Base-by-base conservation (phyloP, 2,888 invertebrate species). In the Nyleta sp. region DNA sequence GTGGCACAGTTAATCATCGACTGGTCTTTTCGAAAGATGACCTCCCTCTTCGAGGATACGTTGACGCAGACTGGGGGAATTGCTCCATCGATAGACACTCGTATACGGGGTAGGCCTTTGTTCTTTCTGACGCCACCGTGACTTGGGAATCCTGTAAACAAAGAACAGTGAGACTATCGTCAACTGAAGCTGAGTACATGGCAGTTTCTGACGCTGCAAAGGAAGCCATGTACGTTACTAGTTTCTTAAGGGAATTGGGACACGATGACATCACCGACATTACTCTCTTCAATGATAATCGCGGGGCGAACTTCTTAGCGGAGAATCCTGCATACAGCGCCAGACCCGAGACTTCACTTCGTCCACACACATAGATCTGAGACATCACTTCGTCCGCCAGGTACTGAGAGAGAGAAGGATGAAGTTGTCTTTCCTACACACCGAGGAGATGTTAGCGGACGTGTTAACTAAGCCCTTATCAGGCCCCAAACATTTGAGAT, bases 21-120 rank as follows among this genome's bases (percentile, higher is more conserved):
- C 17, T 40, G 3, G 2, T n/a, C 11, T 35, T 5, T 8, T 11
- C 11, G 8, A 35, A 35, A 8, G 35, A 35, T n/a, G n/a, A 35
- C 2, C 8, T 11, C 8, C 11, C 11, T 2, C 35, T 35, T n/a
- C 35, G 8, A n/a, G 35, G 11, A 8, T 35, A 10, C 15, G 17
- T 15, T 8, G 40, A 60, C 22, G 60, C 60, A 1, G 46, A 46
- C 33, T 60, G 60, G 60, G 31, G 40, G 11, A 60, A 60, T 10
- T 60, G 46, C 13, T 2, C 13, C 1, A 4, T 46, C 2, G 60
- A 60, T 22, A 4, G 60, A 24, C 15, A 31, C 2, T 60, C 60
- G 1, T 60, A 60, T 28, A 46, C 60, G 46, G 60, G 60, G 5
- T 40, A n/a, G 1, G 40, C 17, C 6, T 40, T 15, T 2, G 13